These are phyloP conservation scores for Vireo griseus DNA, from an alignment of 2,797 vertebrate species.

Conservation along the genomic window DNA sequence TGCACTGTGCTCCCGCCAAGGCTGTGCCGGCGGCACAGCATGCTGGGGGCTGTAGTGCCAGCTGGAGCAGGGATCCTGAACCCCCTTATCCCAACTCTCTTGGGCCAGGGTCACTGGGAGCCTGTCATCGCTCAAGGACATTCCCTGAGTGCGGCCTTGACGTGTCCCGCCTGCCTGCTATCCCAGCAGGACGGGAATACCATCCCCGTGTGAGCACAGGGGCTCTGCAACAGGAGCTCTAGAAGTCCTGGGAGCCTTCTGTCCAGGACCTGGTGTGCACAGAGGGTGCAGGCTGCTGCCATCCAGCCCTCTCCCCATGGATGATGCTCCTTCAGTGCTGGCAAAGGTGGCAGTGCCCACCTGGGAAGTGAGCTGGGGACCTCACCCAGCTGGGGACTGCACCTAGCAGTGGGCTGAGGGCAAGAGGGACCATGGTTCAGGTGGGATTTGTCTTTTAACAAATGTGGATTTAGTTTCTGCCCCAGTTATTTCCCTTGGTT, in stretches of 20 bases:
- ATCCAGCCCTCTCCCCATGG: accelerated
- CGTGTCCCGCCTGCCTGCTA: accelerated
- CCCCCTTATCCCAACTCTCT: not conserved
- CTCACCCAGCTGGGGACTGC: not conserved
- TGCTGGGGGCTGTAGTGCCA: constrained; percentile 25
- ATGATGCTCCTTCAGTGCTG: accelerated
- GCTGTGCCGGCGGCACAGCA: accelerated
- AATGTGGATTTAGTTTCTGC: not conserved
- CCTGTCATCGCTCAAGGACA: accelerated
- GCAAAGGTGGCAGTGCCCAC: not conserved
- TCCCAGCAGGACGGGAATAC: not conserved
- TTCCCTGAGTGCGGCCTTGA: not conserved
- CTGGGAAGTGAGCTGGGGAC: not conserved
- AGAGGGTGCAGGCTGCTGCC: not conserved
- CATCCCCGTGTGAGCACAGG: accelerated
- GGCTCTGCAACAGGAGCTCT: not conserved
- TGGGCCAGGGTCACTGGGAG: not conserved
- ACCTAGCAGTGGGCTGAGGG: accelerated
- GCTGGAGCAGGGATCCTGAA: not conserved
- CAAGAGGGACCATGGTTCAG: accelerated
- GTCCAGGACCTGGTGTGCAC: not conserved
- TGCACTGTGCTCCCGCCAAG: not conserved
- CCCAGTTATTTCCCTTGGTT: not conserved
- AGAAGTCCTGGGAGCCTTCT: accelerated
- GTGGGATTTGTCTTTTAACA: not conserved